Percentiles rank a stretch among this genome's conserved stretches.
phyloP scores from a whole-genome alignment of 1,140 invertebrate genomes.

The Pristionchus pacificus region DNA sequence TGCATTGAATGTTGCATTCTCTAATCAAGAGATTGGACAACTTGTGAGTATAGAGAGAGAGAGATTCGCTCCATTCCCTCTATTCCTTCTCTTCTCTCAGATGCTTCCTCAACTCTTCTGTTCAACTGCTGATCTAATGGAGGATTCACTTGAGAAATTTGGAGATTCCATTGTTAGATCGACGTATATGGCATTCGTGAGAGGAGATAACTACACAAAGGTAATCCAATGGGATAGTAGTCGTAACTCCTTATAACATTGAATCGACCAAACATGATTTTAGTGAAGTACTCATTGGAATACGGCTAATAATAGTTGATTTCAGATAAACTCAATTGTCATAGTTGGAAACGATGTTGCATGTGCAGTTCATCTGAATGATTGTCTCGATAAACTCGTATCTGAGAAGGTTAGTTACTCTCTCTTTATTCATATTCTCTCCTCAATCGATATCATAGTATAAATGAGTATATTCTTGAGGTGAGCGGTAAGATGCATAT shows the following conservation, averaged over 20 bases:
- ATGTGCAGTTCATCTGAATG: background rate
- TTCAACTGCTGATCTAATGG: too few species aligned
- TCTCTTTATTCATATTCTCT: too few species aligned
- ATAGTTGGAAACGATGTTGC: background rate
- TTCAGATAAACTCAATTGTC: background rate
- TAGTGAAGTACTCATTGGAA: too few species aligned
- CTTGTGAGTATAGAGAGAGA: background rate
- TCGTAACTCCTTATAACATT: too few species aligned
- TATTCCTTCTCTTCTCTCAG: too few species aligned
- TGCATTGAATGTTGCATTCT: background rate
- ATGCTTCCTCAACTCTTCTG: too few species aligned
- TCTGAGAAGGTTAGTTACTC: background rate
- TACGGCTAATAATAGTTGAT: background rate
- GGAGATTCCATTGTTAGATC: background rate
- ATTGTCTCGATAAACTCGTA: background rate
- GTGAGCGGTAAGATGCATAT: background rate
- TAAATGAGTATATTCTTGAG: background rate
- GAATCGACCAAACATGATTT: too few species aligned
- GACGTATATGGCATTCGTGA: background rate
- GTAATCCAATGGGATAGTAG: background rate
- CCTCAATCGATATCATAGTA: too few species aligned
- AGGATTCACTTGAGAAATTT: too few species aligned
- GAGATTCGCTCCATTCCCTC: too few species aligned
- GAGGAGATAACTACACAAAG: background rate
- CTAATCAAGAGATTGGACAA: background rate